Evolutionary conservation across 2,888 invertebrate species (phyloP).

Genomic region (Cryptocephalus moraei): DNA sequence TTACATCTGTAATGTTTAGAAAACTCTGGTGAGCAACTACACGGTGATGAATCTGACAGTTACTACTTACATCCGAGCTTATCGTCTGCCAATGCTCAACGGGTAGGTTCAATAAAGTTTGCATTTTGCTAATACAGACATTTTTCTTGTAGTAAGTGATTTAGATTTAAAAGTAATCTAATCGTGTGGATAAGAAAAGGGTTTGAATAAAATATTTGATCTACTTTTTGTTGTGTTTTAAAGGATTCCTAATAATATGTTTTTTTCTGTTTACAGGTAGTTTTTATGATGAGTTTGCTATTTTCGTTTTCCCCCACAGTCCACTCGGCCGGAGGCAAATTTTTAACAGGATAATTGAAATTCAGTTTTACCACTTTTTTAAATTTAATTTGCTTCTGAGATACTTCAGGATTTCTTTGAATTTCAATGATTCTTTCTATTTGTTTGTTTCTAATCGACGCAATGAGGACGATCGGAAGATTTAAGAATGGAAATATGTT

Average conservation of each 20-base stretch:
- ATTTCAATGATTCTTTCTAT: too few species aligned
- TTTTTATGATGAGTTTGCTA: slow-evolving; percentile 11
- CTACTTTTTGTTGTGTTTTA: slow-evolving; percentile 10
- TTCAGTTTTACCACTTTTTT: too few species aligned
- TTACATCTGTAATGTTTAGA: not conserved
- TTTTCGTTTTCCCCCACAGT: slow-evolving; percentile 5
- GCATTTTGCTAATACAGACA: slow-evolving; percentile 12
- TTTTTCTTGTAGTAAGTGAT: slow-evolving; percentile 17
- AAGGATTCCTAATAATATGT: slow-evolving; percentile 26
- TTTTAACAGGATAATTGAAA: too few species aligned
- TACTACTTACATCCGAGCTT: slow-evolving; percentile 82
- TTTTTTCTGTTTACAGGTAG: slow-evolving; percentile 32
- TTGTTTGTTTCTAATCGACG: too few species aligned
- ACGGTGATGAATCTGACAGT: slow-evolving; percentile 35
- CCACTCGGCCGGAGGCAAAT: too few species aligned
- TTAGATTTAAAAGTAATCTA: slow-evolving; percentile 6
- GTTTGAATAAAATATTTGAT: slow-evolving; percentile 39
- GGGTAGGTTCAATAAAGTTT: slow-evolving; percentile 45
- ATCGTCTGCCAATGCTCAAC: slow-evolving; percentile 46
- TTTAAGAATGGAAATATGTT: too few species aligned
- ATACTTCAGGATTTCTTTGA: too few species aligned
- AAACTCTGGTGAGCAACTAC: slow-evolving; percentile 3
- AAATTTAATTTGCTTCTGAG: too few species aligned
- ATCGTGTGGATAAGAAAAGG: slow-evolving; percentile 11
- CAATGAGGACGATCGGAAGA: too few species aligned